phyloP scores from a whole-genome alignment of 2,797 vertebrate species.

The Lepus oiostolus region DNA sequence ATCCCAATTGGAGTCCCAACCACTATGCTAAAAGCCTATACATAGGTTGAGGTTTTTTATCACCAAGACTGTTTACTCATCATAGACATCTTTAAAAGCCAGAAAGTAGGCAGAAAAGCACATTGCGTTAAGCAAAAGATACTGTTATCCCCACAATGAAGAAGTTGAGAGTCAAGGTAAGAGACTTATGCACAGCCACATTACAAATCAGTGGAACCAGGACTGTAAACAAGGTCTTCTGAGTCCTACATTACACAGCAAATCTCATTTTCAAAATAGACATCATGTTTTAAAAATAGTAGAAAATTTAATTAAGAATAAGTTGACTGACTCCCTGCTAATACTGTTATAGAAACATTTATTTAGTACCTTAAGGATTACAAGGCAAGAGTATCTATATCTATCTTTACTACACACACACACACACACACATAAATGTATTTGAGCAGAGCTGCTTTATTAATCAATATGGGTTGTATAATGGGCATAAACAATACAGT shows the following conservation, averaged over 20 bases:
- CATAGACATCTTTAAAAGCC: slow-evolving; percentile 23
- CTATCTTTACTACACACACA: neutral
- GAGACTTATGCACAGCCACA: neutral
- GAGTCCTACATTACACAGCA: slow-evolving; percentile 13
- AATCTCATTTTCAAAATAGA: slow-evolving; percentile 43
- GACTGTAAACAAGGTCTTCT: slow-evolving; percentile 41
- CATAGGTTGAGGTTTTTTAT: neutral
- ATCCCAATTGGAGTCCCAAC: too few relatives aligned
- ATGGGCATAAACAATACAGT: slow-evolving; percentile 31
- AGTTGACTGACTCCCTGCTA: slow-evolving; percentile 47
- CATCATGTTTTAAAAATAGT: slow-evolving; percentile 59
- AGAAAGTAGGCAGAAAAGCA: slow-evolving; percentile 14
- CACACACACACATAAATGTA: neutral
- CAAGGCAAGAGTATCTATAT: slow-evolving; percentile 40
- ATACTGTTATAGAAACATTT: slow-evolving; percentile 43
- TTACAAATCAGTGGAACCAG: slow-evolving; percentile 56
- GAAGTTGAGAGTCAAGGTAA: slow-evolving; percentile 26
- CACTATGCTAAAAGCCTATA: too few relatives aligned
- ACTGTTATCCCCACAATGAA: neutral
- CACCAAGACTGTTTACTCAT: slow-evolving; percentile 34
- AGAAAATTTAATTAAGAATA: slow-evolving; percentile 67
- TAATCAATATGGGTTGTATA: slow-evolving; percentile 48
- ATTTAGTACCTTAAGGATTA: slow-evolving; percentile 63
- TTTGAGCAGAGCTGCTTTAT: slow-evolving; percentile 35
- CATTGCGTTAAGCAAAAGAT: neutral